Evolutionary conservation across 2,888 invertebrate genomes (phyloP), one percentile per base, ranked within the genome.

Genomic region (Brachyptera risi): DNA sequence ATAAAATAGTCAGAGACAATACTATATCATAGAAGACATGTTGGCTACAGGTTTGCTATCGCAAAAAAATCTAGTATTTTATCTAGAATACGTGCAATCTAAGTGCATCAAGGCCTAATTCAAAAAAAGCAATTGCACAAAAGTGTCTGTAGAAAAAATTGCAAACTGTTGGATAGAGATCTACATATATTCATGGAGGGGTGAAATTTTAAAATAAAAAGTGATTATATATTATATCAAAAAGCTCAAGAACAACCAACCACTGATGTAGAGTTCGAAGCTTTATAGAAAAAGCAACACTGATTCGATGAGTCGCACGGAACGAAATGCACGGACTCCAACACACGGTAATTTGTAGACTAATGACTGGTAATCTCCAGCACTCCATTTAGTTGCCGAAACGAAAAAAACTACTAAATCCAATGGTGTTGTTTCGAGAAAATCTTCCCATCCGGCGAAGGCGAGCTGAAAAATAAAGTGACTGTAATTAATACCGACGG

Each of bases 381-480:
- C 35, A 13, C 54, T 37, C 13, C 37, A 13, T 37, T 37, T 37
- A 54, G 37, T 54, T 47, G 47, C 47, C 21, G 3, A 47, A 47
- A n/a, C 35, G 35, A 35, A 54, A 54, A 37, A 35, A 35, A 24
- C 21, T 37, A 23, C 35, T 54, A 44, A 63, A 87, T 72, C 90
- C 90, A 76, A 88, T 87, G 73, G 88, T 86, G 78, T 87, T 89
- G 78, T 90, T 91, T 76, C 88, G 87, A 68, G 86, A 84, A 79
- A 86, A 84, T 77, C 87, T 86, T 75, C 87, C 88, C 82, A 86
- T 80, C 75, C 92, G 87, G 73, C 87, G 85, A 76, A 86, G 80
- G 74, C 91, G 90, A 75, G 82, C 87, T 84, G 82, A 38, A 68
- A 68, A 13, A 47, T 24, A 47, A 47, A n/a, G 23, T n/a, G 24